Evolutionary conservation across 92 coral and sea anemone species (phyloP).

Genomic region (Porites cylindrica): DNA sequence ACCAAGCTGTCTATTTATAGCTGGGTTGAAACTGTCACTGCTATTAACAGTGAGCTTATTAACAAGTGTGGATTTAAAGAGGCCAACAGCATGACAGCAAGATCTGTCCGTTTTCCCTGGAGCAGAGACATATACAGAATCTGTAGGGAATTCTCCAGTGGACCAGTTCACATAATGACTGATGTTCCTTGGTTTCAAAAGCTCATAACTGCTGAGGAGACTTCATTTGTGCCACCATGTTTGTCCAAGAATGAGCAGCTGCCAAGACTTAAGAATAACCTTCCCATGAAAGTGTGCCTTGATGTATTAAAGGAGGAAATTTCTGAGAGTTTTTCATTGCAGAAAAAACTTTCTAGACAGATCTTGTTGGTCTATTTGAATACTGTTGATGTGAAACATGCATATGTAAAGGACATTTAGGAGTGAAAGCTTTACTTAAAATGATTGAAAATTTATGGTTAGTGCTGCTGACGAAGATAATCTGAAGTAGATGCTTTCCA

Average conservation of each 20-base stretch:
- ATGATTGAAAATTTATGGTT: too few relatives aligned
- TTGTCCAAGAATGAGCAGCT: slow-evolving; percentile 13
- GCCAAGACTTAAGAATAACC: slow-evolving; percentile 34
- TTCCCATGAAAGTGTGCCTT: slow-evolving; percentile 44
- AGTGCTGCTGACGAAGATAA: too few relatives aligned
- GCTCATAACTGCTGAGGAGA: slow-evolving; percentile 24
- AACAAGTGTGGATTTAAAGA: slow-evolving; percentile 29
- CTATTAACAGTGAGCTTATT: slow-evolving; percentile 46
- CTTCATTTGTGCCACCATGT: slow-evolving; percentile 3
- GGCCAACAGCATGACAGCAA: neutral
- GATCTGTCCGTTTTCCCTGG: slow-evolving; percentile 37
- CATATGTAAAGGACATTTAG: neutral
- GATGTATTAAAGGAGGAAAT: slow-evolving; percentile 53
- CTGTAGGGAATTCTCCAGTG: slow-evolving; percentile 47
- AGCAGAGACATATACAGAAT: slow-evolving; percentile 50
- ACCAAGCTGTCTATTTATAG: slow-evolving; percentile 53
- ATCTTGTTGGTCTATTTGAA: slow-evolving; percentile 45
- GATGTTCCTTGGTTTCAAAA: slow-evolving; percentile 57
- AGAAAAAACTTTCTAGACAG: slow-evolving; percentile 33
- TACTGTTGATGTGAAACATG: slow-evolving; percentile 32
- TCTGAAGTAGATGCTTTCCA: too few relatives aligned
- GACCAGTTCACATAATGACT: slow-evolving; percentile 44
- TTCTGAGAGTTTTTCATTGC: slow-evolving; percentile 35
- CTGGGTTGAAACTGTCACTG: slow-evolving; percentile 56
- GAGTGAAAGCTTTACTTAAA: too few relatives aligned